phyloP scores from a whole-genome alignment of 2,113 vertebrate genomes.

The Mesembrinibis cayennensis region DNA sequence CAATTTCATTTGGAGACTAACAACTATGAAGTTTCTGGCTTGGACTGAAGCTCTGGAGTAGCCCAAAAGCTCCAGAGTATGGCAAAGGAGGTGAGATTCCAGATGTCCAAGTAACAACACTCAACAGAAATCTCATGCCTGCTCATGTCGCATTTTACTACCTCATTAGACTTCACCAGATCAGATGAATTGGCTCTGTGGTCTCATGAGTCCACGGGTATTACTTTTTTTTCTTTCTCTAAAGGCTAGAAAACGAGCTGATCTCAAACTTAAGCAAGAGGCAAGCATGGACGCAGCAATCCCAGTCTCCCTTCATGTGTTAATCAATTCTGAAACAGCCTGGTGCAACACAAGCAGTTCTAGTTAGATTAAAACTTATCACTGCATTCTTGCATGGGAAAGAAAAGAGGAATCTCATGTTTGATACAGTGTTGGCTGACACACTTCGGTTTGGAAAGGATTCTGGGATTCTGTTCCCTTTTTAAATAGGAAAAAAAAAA shows the following conservation, averaged over 20 bases:
- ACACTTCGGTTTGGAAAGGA: neutral
- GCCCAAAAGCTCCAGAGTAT: neutral
- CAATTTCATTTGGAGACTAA: neutral
- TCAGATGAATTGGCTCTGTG: rapidly evolving
- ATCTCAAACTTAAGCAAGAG: neutral
- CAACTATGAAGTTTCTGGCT: neutral
- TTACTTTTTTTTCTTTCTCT: neutral
- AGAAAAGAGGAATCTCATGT: neutral
- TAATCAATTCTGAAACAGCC: neutral
- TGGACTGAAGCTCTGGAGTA: neutral
- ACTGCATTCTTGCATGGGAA: neutral
- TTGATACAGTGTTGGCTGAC: neutral
- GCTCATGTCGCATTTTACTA: neutral
- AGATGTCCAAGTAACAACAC: neutral
- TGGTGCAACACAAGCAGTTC: neutral
- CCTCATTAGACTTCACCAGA: neutral
- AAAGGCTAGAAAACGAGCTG: neutral
- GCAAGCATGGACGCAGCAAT: neutral
- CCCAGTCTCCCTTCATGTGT: neutral
- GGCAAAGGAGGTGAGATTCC: neutral
- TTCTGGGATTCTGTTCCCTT: neutral
- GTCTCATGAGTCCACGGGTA: neutral
- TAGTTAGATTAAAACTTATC: neutral
- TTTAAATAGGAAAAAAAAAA: neutral
- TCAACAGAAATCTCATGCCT: neutral